Evolutionary conservation across 1,140 invertebrate species (phyloP), one percentile per base, ranked within the genome.

Genomic region (Aphis gossypii): DNA sequence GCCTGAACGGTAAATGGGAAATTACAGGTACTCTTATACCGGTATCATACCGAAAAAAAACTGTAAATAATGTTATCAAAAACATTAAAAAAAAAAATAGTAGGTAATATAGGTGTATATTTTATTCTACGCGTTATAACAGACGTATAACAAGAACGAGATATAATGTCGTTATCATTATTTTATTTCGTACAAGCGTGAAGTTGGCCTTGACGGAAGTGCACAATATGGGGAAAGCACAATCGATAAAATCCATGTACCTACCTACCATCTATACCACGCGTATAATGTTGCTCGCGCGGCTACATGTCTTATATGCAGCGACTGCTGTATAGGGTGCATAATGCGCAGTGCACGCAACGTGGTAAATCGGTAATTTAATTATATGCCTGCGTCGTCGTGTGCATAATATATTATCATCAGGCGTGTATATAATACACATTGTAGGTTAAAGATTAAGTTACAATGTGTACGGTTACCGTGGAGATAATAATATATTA

Each of bases 361-460:
- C 60, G 60, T n/a, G 60, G 60, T 76, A 76, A 76, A 76, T 76
- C n/a, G 60, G 60, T 76, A 76, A 76, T 76, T 76, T 76, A 76
- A 76, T 76, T 76, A 76, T 76, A n/a, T 76, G 60, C 30, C n/a
- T 60, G 60, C 60, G 30, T n/a, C 30, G 30, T 76, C 60, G 60
- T 76, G 60, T 76, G 60, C 60, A n/a, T 76, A 76, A 76, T 76
- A 76, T 76, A 76, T 76, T 76, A 76, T 76, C 60, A n/a, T 76
- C 60, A 18, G 60, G 60, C 60, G 60, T 35, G 30, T 18, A n/a
- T n/a, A 35, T 68, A 68, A 68, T 18, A 68, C 14, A 68, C 30
- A 76, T 76, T 76, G 60, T 76, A 76, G 60, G 60, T 76, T 76
- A 76, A 76, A 76, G 60, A 76, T 76, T 76, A 76, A 76, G 60